Conservation (phyloP, 1,140 invertebrate genomes). For the Hermetia illucens region DNA sequence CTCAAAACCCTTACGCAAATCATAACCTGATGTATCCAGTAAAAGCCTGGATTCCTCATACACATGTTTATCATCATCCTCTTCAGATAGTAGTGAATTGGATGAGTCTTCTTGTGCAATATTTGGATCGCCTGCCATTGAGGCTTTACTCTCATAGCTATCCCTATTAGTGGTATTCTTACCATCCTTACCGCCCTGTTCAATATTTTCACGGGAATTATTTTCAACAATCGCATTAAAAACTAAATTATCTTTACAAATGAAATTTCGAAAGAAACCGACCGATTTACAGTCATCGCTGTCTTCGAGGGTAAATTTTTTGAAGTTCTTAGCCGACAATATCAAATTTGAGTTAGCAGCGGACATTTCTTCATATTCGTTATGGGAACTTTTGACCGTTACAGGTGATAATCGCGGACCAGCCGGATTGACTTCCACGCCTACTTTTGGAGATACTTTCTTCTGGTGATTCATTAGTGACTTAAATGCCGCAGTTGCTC, state of each 20-base stretch:
- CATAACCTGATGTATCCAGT: slow-evolving; percentile 9
- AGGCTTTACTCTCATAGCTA: too few relatives aligned
- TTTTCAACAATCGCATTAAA: not conserved
- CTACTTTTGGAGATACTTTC: not conserved
- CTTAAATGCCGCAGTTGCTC: not conserved
- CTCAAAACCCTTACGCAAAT: slow-evolving; percentile 24
- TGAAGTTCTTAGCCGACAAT: not conserved
- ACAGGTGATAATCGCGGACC: too few relatives aligned
- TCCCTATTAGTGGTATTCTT: too few relatives aligned
- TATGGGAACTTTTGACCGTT: not conserved
- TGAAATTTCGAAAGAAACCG: not conserved
- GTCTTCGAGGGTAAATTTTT: not conserved
- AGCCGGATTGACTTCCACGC: not conserved
- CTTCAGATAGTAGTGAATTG: slow-evolving; percentile 9
- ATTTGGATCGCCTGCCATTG: not conserved
- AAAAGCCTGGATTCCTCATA: slow-evolving; percentile 12
- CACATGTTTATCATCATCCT: slow-evolving; percentile 8
- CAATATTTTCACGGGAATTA: too few relatives aligned
- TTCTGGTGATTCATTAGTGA: not conserved
- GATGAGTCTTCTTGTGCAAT: slow-evolving; percentile 1
- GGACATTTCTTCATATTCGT: not conserved
- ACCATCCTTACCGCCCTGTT: too few relatives aligned
- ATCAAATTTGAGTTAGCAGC: not conserved
- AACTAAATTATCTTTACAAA: not conserved
- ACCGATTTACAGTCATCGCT: not conserved